phyloP scores from a whole-genome alignment of 2,888 invertebrate genomes.

The Acanthoscelides obtectus region DNA sequence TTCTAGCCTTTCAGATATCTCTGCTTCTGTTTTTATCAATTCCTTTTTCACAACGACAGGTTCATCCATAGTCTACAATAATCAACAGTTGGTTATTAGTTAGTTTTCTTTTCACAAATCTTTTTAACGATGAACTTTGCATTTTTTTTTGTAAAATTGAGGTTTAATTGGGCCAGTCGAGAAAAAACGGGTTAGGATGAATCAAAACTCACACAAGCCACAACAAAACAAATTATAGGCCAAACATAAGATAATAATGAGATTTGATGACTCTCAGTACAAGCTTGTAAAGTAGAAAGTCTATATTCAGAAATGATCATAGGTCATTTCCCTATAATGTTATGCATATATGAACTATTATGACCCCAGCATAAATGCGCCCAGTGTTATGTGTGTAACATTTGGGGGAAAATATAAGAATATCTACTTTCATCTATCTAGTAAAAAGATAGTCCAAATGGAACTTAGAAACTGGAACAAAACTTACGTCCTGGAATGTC shows the following conservation, averaged over 20 bases:
- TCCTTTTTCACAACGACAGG: constrained; percentile 5
- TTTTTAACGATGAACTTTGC: constrained; percentile 3
- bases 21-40: constrained; percentile 8
- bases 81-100: not conserved
- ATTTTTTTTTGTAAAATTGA: constrained; percentile 6
- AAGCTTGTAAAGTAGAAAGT: constrained; percentile 19
- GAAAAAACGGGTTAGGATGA: not conserved
- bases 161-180: not conserved
- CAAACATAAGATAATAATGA: not conserved
- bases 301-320: constrained; percentile 6
- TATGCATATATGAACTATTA: too few species aligned
- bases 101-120: constrained; percentile 8
- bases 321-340: not conserved
- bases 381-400: too few species aligned
- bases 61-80: constrained; percentile 3
- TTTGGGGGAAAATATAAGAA: too few species aligned
- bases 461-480: not conserved
- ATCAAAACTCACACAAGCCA: not conserved
- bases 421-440: too few species aligned
- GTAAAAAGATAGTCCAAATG: not conserved
- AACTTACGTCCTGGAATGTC: constrained; percentile 45
- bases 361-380: too few species aligned
- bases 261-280: constrained; percentile 4
- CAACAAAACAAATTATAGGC: not conserved
- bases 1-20: constrained; percentile 3